Base-by-base conservation (phyloP, 2,113 vertebrate genomes). In the Micromys minutus region DNA sequence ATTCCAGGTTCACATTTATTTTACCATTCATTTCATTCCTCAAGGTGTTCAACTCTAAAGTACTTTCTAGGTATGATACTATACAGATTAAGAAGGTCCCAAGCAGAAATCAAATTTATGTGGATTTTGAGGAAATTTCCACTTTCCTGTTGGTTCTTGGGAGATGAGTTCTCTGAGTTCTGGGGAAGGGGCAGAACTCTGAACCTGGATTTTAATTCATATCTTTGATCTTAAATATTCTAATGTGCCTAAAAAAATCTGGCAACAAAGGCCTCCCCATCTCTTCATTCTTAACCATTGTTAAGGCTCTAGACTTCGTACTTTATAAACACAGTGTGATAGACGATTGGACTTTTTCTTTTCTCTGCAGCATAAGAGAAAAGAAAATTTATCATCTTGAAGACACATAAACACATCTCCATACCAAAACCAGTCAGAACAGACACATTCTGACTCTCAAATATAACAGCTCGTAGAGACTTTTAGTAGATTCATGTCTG, bases 151-250 rank as follows among this genome's bases (percentile, higher is more conserved):
- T 36, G 2, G 17, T 83, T 96, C 72, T 86, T 10, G 12, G 42
- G 67, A 89, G 61, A 90, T 74, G 77, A 84, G 52, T 80, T 83
- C 22, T 88, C 36, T 93, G 80, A 12, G n/a, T 21, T 84, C 91
- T 89, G 81, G 52, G 47, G 36, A 87, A 90, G 19, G 13, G 75
- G 1, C 6, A 52, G 52, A 74, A 79, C 93, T 91, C n/a, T 85
- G 77, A 97, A 84, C 87, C 61, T 47, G n/a, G 17, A 39, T 95
- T 89, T 93, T 89, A 29, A 95, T 42, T 69, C 81, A 88, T 11
- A 75, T 89, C 26, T 84, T n/a, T 85, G 57, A 90, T 42, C 36
- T 31, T 83, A 24, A 39, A 17, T 63, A 74, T 79, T 72, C 47
- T 76, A 91, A 86, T 57, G 5, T 1, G 45, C 21, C 29, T 72